A percentile compares a stretch with the other conserved stretches of the same genome.
These are phyloP conservation scores for Eulacestoma nigropectus DNA, from an alignment of 2,113 vertebrate genomes.

Conservation along the genomic window DNA sequence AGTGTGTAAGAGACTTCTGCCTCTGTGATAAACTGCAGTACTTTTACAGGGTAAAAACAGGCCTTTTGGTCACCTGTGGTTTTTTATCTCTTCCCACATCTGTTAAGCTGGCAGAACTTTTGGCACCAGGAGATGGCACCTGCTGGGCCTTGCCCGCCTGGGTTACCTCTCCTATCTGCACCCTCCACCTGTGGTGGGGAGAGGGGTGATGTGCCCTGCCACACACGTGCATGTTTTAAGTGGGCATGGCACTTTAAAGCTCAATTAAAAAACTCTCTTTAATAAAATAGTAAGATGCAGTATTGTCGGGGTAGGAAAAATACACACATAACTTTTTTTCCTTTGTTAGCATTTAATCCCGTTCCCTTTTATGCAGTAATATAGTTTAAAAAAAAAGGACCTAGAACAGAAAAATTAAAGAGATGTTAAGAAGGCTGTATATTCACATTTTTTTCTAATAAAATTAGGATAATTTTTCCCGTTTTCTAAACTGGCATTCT, in stretches of 20 bases:
- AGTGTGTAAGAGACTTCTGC: background rate
- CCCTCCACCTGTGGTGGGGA: background rate
- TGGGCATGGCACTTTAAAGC: background rate
- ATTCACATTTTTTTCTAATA: background rate
- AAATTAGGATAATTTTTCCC: background rate
- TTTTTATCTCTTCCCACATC: background rate
- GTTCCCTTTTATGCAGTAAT: background rate
- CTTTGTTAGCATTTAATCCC: background rate
- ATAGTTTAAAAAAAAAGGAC: background rate
- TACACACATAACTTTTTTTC: fast-evolving
- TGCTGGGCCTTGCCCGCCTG: background rate
- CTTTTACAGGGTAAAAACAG: background rate
- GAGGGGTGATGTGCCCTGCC: background rate
- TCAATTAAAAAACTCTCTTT: background rate
- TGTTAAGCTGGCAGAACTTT: background rate
- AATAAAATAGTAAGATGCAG: background rate
- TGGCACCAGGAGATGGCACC: background rate
- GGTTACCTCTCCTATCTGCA: background rate
- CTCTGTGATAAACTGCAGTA: background rate
- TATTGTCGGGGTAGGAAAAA: background rate
- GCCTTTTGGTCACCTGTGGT: background rate
- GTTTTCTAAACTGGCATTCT: background rate
- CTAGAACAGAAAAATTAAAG: background rate
- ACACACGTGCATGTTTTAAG: fast-evolving
- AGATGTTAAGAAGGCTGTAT: background rate